Evolutionary conservation across 2,888 invertebrate genomes (phyloP), one percentile per base, ranked within the genome.

Genomic region (Cylindroiulus punctatus): DNA sequence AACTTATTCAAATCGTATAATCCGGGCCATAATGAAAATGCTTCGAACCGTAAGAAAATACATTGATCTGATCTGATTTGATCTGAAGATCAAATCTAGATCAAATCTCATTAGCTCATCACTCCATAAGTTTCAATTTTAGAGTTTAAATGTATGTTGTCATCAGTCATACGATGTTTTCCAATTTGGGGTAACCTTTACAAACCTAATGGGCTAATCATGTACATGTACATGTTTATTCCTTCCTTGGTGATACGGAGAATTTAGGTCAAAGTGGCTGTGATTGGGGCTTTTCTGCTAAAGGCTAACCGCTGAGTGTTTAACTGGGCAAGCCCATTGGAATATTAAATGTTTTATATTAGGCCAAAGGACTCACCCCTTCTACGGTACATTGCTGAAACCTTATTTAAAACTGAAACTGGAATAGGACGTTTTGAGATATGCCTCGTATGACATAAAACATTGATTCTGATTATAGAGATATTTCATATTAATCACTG

Each of bases 341-440:
- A 76, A 30, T 76, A 76, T 30, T 76, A 10, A 76, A 76, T 76
- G 12, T 76, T 76, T 76, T 26, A 76, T 76, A 76, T 76, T 76
- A 76, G 76, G 76, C 76, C 76, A 76, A 76, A 76, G 76, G 76
- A 76, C 76, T 76, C 76, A 76, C 76, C 76, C 76, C 76, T 76
- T 76, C 30, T 76, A 76, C n/a, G n/a, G n/a, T n/a, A n/a, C 76
- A 76, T 76, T 76, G 5, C 8, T 30, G 26, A 76, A 30, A 12
- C 76, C 76, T 30, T 76, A 76, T 76, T 76, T 76, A 65, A 14
- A 76, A 76, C 8, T 76, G 22, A 26, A 76, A 76, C 8, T 30
- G 12, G 10, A 30, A 30, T 76, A 76, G 76, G 76, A 76, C 30
- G 30, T 76, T 76, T 76, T 26, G 14, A 76, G 26, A 30, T 30